A percentile compares a stretch with the other conserved stretches of the same genome.
Evolutionary conservation across 2,113 vertebrate genomes (phyloP).

Genomic region (Alligator mississippiensis): DNA sequence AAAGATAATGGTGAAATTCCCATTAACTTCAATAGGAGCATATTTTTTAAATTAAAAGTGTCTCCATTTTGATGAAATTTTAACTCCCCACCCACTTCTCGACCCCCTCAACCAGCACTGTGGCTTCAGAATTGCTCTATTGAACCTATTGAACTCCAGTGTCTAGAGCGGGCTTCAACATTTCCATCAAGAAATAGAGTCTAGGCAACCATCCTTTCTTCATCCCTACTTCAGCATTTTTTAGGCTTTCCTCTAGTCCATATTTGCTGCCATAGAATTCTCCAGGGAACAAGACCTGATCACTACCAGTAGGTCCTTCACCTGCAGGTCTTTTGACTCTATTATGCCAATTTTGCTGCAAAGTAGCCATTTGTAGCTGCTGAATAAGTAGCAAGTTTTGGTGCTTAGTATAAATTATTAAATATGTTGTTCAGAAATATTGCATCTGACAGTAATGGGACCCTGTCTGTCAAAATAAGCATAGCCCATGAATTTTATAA

Average conservation of each 20-base stretch:
- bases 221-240: not conserved
- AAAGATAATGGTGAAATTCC: not conserved
- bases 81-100: too few relatives aligned
- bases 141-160: not conserved
- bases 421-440: too few relatives aligned
- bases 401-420: too few relatives aligned
- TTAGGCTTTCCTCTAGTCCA: not conserved
- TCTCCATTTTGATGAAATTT: too few relatives aligned
- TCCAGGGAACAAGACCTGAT: not conserved
- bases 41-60: not conserved
- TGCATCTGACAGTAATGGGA: too few relatives aligned
- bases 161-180: not conserved
- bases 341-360: not conserved
- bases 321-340: not conserved
- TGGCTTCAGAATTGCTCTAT: not conserved
- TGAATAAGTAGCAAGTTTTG: too few relatives aligned
- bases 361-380: too few relatives aligned
- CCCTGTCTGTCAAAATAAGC: too few relatives aligned
- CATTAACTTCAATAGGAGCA: not conserved
- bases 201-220: not conserved
- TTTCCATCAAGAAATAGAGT: too few relatives aligned
- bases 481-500: too few relatives aligned
- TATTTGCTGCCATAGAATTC: not conserved
- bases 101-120: not conserved
- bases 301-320: not conserved